A percentile compares a stretch with the other conserved stretches of the same genome.
These are phyloP conservation scores for Phyllostomus discolor DNA, from an alignment of 2,113 vertebrate genomes.

Conservation along the genomic window DNA sequence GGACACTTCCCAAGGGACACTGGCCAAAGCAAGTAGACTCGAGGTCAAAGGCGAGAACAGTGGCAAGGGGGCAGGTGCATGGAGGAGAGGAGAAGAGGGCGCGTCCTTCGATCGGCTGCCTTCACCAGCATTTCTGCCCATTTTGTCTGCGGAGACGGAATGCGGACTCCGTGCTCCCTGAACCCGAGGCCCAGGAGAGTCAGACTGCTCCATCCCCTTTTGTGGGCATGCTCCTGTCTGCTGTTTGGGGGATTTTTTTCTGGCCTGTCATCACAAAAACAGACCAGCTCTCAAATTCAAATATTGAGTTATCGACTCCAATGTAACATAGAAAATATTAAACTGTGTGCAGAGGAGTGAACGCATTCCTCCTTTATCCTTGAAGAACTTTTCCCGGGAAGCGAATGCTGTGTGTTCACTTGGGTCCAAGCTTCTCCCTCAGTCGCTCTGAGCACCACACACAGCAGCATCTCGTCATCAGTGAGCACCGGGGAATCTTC, in stretches of 20 bases:
- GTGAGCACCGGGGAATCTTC: not conserved
- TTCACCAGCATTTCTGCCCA: not conserved
- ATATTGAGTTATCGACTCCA: not conserved
- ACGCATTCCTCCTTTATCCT: too few species aligned
- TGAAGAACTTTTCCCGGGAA: too few species aligned
- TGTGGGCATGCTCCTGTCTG: not conserved
- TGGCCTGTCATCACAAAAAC: not conserved
- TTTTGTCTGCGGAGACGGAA: not conserved
- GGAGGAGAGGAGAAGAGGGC: rapidly evolving
- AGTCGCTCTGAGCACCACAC: rapidly evolving
- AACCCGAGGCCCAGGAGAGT: rapidly evolving
- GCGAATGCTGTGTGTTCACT: not conserved
- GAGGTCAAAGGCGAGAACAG: not conserved
- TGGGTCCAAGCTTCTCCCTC: not conserved
- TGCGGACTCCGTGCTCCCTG: rapidly evolving
- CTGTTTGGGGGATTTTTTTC: not conserved
- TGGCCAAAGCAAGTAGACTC: not conserved
- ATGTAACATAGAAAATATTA: not conserved
- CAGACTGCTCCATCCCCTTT: rapidly evolving
- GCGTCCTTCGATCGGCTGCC: rapidly evolving
- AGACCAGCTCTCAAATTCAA: not conserved
- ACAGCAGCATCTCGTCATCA: too few species aligned
- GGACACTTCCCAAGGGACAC: rapidly evolving
- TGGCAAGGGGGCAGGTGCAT: rapidly evolving
- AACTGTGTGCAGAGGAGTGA: not conserved